A percentile compares a stretch with the other conserved stretches of the same genome.
Conservation (phyloP, 2,888 invertebrate species). For the Terebella lapidaria region DNA sequence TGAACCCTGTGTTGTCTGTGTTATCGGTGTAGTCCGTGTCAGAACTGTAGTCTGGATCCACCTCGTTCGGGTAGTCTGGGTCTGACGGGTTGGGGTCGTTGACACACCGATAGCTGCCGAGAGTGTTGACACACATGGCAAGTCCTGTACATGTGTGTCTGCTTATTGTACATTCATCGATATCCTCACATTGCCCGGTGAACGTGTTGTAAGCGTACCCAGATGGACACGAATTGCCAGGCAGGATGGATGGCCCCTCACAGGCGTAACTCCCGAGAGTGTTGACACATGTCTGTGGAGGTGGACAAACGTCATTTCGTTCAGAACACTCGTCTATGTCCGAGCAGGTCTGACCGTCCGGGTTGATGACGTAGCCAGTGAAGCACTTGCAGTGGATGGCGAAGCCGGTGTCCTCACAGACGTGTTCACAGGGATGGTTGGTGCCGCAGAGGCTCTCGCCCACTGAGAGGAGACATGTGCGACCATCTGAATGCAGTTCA, state of each 20-base stretch:
- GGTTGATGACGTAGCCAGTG: constrained; percentile 65
- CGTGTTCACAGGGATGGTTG: constrained; percentile 70
- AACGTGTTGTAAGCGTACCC: constrained; percentile 50
- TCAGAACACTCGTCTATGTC: constrained; percentile 71
- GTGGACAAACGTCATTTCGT: constrained; percentile 50
- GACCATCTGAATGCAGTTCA: constrained; percentile 39
- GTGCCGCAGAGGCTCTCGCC: constrained; percentile 32
- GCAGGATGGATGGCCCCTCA: constrained; percentile 51
- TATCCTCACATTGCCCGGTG: constrained; percentile 37
- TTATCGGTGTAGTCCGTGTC: background rate
- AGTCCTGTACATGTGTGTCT: background rate
- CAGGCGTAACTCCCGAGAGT: constrained; percentile 82
- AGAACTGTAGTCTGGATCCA: background rate
- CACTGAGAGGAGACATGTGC: constrained; percentile 30
- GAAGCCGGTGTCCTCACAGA: constrained; percentile 67
- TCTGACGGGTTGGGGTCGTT: background rate
- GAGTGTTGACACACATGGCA: constrained; percentile 68
- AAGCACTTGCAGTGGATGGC: constrained; percentile 69
- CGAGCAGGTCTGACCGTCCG: constrained; percentile 66
- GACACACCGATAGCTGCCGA: constrained; percentile 59
- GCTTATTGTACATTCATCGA: constrained; percentile 7
- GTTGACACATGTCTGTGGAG: constrained; percentile 77
- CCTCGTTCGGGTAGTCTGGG: background rate
- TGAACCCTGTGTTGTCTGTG: background rate
- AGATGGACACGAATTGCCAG: constrained; percentile 40